Conservation (phyloP, 2,113 vertebrate species). For the Daubentonia madagascariensis region DNA sequence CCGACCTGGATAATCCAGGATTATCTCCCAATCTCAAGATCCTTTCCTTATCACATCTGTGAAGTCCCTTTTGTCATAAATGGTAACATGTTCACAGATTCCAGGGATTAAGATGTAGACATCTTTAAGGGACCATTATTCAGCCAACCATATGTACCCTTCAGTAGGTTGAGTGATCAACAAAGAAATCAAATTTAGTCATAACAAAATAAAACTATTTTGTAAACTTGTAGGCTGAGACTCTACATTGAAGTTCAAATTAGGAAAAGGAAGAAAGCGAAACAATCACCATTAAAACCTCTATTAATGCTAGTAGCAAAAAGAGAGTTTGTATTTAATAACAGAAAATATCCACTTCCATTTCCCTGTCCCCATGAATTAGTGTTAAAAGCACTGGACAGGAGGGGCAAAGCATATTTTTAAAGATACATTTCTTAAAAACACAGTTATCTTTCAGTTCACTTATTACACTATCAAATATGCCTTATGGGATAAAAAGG, state of each 20-base stretch:
- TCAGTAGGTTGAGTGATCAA: background rate
- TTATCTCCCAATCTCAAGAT: background rate
- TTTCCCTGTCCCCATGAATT: background rate
- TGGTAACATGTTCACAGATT: background rate
- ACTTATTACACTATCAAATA: background rate
- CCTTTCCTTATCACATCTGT: background rate
- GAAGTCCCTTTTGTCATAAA: background rate
- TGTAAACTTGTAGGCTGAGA: background rate
- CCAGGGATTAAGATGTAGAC: background rate
- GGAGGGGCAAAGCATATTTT: background rate
- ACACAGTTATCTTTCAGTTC: background rate
- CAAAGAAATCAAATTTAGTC: background rate
- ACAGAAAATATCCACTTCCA: background rate
- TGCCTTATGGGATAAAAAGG: background rate
- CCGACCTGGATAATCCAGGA: background rate
- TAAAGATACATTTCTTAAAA: background rate
- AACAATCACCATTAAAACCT: background rate
- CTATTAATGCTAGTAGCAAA: background rate
- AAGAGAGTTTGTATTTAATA: background rate
- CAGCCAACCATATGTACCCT: background rate
- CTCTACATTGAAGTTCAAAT: background rate
- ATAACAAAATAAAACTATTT: background rate
- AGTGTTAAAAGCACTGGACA: background rate
- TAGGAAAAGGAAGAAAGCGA: slow-evolving; percentile 10
- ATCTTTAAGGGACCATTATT: background rate